Base-by-base conservation (phyloP, 2,888 invertebrate species). In the Pseudococcus jackbeardsleyi region DNA sequence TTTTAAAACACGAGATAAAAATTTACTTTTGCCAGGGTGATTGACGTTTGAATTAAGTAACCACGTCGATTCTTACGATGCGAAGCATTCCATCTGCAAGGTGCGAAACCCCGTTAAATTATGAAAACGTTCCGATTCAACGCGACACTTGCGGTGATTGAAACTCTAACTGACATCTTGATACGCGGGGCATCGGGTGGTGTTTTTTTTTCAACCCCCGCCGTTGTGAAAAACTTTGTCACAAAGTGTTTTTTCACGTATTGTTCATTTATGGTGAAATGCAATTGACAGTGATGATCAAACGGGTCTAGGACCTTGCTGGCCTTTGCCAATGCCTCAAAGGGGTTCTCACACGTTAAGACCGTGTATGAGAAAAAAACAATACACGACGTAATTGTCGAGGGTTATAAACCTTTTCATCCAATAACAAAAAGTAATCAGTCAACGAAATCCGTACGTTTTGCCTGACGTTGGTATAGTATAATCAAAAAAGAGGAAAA, bases 161-260 rank as follows among this genome's bases (percentile, higher is more conserved):
- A 72, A 72, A 72, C 15, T 72, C 72, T 33, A 72, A 72, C 72
- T 72, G 72, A 72, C 72, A 17, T 72, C 33, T 72, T 33, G 72
- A 33, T 33, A 33, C 72, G 33, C 9, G 6, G 33, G 72, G 15
- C 17, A 33, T 72, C 19, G 64, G 64, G 64, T 64, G 12, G 33
- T 72, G 33, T 72, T 33, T 72, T 33, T 72, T 72, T 33, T 72
- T 33, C 11, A 17, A 7, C 22, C 9, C 12, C 64, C 22, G 22
- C 17, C 15, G 17, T 33, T 7, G 72, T 33, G 33, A 72, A 72
- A 72, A 72, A 72, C 33, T 72, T 72, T 33, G 72, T 72, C 72
- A 72, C 72, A 72, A 72, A 72, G 72, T 72, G 72, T 72, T 72
- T 72, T 72, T 72, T 72, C 72, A 33, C 72, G 72, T 72, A 72